Base-by-base conservation (phyloP, 92 coral and sea anemone species). In the Palythoa grandis region DNA sequence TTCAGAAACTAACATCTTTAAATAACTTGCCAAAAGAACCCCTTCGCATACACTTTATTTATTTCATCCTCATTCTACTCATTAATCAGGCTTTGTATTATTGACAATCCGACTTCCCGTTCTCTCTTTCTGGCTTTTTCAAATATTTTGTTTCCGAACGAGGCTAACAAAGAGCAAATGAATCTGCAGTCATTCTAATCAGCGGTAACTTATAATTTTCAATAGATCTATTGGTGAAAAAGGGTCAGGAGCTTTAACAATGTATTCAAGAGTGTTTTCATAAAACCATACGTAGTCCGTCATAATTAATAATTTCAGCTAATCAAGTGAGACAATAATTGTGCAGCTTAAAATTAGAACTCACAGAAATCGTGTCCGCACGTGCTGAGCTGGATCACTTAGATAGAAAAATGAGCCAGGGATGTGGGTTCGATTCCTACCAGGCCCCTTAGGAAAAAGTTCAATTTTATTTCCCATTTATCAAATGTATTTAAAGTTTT, bases 221-320 rank as follows among this genome's bases (percentile, higher is more conserved):
- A 52, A 47, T 65, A 19, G 48, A 5, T 17, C 14, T 37, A 11
- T 63, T 47, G 84, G 25, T 65, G 20, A 39, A 2, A 39, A 65
- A 43, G 84, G 84, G 73, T 79, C 84, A 79, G 84, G 84, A 79
- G 84, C 84, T 79, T 79, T 13, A 60, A 22, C 37, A 57, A 53
- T 73, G 63, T 79, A 73, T 24, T 63, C 37, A 61, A 25, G 16
- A 10, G 24, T 35, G 2, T 50, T 14, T 47, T 20, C 6, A 19
- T 79, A 39, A 23, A 19, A n/a, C n/a, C 67, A 14, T 25, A 73
- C 50, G 29, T 17, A 54, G 47, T 72, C 29, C 77, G 52, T 78
- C 35, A 16, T 22, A 38, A 72, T 20, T 2, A 3, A 76, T 5
- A 76, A 16, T 8, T 52, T n/a, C n/a, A 47, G 15, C 48, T n/a